Conservation (phyloP, 1,140 invertebrate species). For the Amyelois transitella region DNA sequence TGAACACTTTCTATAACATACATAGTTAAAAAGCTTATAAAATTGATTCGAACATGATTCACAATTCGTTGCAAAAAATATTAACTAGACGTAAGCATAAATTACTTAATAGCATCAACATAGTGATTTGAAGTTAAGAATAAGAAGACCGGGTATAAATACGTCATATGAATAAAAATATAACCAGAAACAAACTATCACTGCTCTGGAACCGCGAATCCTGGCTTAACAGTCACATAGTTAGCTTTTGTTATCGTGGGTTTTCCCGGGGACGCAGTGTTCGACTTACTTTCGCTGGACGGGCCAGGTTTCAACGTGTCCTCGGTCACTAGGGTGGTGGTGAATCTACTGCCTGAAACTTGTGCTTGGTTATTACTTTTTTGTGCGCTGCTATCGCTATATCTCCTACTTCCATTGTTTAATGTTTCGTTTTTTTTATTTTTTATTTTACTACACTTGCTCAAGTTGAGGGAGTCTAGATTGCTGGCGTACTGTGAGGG, state of each 20-base stretch:
- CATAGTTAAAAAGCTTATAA: too few relatives aligned
- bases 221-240: conserved; percentile 38
- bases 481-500: conserved; percentile 29
- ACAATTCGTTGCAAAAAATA: too few relatives aligned
- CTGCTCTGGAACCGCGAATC: conserved; percentile 43
- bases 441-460: conserved; percentile 27
- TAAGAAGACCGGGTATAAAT: not conserved
- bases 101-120: too few relatives aligned
- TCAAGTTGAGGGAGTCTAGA: conserved; percentile 44
- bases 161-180: not conserved
- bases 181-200: not conserved
- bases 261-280: conserved; percentile 8
- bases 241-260: conserved; percentile 44
- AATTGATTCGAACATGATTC: too few relatives aligned
- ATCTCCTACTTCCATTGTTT: conserved; percentile 54
- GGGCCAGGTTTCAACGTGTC: conserved; percentile 31
- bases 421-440: conserved; percentile 37
- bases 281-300: conserved; percentile 34
- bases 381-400: conserved; percentile 56
- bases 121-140: too few relatives aligned
- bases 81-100: too few relatives aligned
- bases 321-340: conserved; percentile 53
- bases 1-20: too few relatives aligned
- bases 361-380: conserved; percentile 38
- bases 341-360: conserved; percentile 49